These are phyloP conservation scores for Drosophila lacicola DNA, from an alignment of 2,888 invertebrate genomes.

Conservation along the genomic window DNA sequence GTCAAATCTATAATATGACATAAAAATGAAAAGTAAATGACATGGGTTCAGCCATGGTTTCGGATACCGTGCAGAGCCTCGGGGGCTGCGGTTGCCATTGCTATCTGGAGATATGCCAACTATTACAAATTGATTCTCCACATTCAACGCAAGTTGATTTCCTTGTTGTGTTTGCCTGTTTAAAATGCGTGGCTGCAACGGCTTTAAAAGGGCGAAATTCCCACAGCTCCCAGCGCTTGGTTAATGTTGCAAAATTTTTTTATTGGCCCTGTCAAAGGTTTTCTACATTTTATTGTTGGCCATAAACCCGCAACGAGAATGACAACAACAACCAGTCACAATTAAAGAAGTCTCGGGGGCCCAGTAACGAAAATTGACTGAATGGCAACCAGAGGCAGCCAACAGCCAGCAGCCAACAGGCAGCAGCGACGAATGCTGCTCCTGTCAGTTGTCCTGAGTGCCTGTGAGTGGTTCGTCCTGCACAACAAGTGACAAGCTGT, in stretches of 20 bases:
- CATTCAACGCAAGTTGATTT: conserved; percentile 58
- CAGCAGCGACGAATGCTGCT: neutral
- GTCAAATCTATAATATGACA: conserved; percentile 79
- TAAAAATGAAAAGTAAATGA: conserved; percentile 80
- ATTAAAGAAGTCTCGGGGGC: conserved; percentile 77
- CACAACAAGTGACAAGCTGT: conserved; percentile 78
- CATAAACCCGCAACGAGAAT: conserved; percentile 56
- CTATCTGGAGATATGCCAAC: conserved; percentile 76
- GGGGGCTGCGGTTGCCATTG: conserved; percentile 58
- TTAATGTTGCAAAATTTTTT: conserved; percentile 68
- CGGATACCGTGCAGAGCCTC: conserved; percentile 30
- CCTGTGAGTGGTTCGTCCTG: conserved; percentile 29
- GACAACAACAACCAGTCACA: conserved; percentile 60
- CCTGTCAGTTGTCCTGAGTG: conserved; percentile 11
- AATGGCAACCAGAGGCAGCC: conserved; percentile 51
- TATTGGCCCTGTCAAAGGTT: conserved; percentile 61
- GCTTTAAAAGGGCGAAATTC: conserved; percentile 57
- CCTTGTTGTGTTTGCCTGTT: conserved; percentile 43
- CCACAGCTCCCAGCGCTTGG: conserved; percentile 23
- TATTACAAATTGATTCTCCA: conserved; percentile 77
- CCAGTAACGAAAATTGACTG: conserved; percentile 77
- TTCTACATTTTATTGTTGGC: conserved; percentile 61
- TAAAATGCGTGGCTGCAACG: conserved; percentile 46
- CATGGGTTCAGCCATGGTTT: conserved; percentile 64
- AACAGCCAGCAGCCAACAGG: neutral